Evolutionary conservation across 1,140 invertebrate species (phyloP).

Genomic region (Drosophila pectinifera): DNA sequence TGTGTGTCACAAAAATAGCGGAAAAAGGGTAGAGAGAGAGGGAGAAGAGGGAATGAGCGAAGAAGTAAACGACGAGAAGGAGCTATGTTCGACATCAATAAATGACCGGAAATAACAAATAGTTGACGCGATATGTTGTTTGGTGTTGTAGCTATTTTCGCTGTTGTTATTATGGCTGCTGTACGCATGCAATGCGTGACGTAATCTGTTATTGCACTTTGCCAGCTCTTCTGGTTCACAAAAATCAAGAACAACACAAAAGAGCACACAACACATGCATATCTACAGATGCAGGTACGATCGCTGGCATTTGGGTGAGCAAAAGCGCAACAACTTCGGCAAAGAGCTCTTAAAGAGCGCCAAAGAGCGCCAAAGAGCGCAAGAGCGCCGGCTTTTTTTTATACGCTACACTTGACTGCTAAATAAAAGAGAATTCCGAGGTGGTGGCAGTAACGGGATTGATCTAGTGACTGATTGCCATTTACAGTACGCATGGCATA

Average conservation of each 20-base stretch:
- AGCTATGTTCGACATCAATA: slow-evolving; percentile 30
- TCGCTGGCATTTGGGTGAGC: not conserved
- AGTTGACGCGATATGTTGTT: slow-evolving; percentile 49
- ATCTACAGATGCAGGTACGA: slow-evolving; percentile 9
- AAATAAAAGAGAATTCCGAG: not conserved
- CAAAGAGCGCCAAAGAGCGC: slow-evolving; percentile 13
- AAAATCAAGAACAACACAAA: not conserved
- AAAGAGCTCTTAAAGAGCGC: slow-evolving; percentile 7
- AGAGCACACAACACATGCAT: slow-evolving; percentile 6
- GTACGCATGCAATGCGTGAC: slow-evolving; percentile 52
- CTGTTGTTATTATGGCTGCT: slow-evolving; percentile 11
- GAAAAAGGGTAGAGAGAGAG: not conserved
- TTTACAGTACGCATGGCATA: not conserved
- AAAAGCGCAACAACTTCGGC: slow-evolving; percentile 5
- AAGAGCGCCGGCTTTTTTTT: slow-evolving; percentile 34
- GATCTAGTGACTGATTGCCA: not conserved
- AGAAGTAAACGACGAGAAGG: not conserved
- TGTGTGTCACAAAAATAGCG: slow-evolving; percentile 17
- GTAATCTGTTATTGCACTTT: slow-evolving; percentile 55
- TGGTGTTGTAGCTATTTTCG: slow-evolving; percentile 9
- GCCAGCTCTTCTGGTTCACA: not conserved
- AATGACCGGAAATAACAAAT: slow-evolving; percentile 76
- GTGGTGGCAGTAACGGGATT: not conserved
- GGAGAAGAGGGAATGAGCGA: not conserved
- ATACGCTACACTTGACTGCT: slow-evolving; percentile 40